Conservation (phyloP, 2,113 vertebrate species). For the Protobothrops mucrosquamatus region DNA sequence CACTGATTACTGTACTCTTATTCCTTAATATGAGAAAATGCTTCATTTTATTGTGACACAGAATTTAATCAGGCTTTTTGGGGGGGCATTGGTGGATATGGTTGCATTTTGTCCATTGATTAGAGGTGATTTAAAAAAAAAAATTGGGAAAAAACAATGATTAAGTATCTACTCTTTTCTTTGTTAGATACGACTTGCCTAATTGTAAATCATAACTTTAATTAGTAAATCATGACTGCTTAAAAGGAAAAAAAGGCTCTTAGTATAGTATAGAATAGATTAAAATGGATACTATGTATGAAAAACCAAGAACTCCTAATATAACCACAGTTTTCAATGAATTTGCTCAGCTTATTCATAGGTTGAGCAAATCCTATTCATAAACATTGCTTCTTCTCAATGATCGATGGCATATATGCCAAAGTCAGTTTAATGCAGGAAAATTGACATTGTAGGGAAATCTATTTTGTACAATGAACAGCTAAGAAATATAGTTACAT, state of each 20-base stretch:
- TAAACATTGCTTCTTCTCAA: background rate
- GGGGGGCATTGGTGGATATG: background rate
- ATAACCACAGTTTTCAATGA: constrained; percentile 7
- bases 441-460: background rate
- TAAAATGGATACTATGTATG: constrained; percentile 22
- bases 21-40: background rate
- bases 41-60: background rate
- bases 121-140: background rate
- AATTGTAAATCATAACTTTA: background rate
- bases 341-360: constrained; percentile 9
- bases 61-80: background rate
- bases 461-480: background rate
- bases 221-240: background rate
- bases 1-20: background rate
- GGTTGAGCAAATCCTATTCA: background rate
- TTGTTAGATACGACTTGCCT: background rate
- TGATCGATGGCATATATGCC: background rate
- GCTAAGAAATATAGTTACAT: background rate
- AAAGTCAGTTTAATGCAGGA: background rate
- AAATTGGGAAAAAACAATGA: background rate
- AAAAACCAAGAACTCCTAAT: background rate
- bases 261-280: constrained; percentile 10
- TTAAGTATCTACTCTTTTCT: background rate
- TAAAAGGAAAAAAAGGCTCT: background rate
- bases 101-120: background rate